phyloP scores from a whole-genome alignment of 2,113 vertebrate species.

The Chlorodrepanis virens region DNA sequence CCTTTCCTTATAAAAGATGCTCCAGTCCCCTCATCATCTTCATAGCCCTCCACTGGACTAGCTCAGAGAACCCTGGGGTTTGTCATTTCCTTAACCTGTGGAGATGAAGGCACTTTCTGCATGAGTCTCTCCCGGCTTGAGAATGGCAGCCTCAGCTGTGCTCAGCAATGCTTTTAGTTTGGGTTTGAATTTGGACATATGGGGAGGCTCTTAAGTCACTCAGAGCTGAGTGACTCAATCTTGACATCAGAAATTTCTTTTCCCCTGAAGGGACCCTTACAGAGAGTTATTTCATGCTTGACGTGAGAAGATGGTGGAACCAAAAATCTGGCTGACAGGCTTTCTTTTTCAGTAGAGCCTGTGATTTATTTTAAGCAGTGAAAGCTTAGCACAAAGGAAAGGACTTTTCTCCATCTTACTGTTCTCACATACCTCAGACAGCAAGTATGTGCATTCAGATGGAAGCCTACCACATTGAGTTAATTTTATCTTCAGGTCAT shows the following conservation, averaged over 20 bases:
- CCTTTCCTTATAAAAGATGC: not conserved
- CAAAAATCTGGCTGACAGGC: slow-evolving; percentile 4
- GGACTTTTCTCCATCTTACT: not conserved
- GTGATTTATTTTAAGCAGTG: not conserved
- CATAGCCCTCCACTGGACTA: not conserved
- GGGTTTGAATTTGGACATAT: not conserved
- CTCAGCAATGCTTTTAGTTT: not conserved
- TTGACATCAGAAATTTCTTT: not conserved
- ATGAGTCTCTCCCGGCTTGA: not conserved
- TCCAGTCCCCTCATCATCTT: not conserved
- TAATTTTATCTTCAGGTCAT: slow-evolving; percentile 6
- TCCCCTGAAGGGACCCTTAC: not conserved
- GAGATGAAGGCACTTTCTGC: not conserved
- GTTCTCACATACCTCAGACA: slow-evolving; percentile 10
- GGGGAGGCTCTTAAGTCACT: not conserved
- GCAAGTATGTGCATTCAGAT: slow-evolving; percentile 1
- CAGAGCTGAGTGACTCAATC: not conserved
- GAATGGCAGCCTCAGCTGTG: not conserved
- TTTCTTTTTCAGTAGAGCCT: slow-evolving; percentile 8
- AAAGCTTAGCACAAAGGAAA: slow-evolving; percentile 12
- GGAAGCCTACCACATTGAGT: not conserved
- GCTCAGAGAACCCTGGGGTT: not conserved
- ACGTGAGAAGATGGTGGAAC: not conserved
- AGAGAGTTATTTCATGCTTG: not conserved
- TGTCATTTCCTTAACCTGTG: not conserved